These are phyloP conservation scores for Macrosoma leucophasiata DNA, from an alignment of 2,888 invertebrate species.

Conservation along the genomic window DNA sequence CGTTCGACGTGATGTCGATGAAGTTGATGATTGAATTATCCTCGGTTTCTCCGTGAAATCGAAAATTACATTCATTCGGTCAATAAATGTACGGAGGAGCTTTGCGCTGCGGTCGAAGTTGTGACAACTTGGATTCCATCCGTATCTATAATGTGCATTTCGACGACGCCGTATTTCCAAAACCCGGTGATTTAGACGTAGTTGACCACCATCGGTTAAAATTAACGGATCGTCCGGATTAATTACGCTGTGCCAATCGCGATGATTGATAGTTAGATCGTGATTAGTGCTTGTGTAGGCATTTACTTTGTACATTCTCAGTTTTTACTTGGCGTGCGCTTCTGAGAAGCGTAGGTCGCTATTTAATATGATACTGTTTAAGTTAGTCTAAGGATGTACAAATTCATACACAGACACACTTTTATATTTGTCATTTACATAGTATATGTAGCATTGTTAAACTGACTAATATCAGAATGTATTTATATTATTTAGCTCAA, in stretches of 20 bases:
- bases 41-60: constrained; percentile 53
- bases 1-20: constrained; percentile 1
- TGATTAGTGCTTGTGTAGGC: constrained; percentile 15
- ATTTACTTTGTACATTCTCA: constrained; percentile 25
- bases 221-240: too few relatives aligned
- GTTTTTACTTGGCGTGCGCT: constrained; percentile 34
- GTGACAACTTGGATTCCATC: too few relatives aligned
- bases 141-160: too few relatives aligned
- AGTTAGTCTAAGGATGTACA: constrained; percentile 41
- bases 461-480: too few relatives aligned
- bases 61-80: constrained; percentile 37
- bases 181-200: too few relatives aligned
- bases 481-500: too few relatives aligned
- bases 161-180: too few relatives aligned
- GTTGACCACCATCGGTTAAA: background rate
- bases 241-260: constrained; percentile 14
- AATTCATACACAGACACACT: constrained; percentile 31
- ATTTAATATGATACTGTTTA: constrained; percentile 35
- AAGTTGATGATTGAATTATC: constrained; percentile 37
- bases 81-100: too few relatives aligned
- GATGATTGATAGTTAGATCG: constrained; percentile 4
- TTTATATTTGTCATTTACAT: constrained; percentile 26
- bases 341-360: constrained; percentile 54
- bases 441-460: constrained; percentile 25
- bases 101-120: too few relatives aligned